Conservation (phyloP, 1,140 invertebrate genomes). For the Luehdorfia chinensis region DNA sequence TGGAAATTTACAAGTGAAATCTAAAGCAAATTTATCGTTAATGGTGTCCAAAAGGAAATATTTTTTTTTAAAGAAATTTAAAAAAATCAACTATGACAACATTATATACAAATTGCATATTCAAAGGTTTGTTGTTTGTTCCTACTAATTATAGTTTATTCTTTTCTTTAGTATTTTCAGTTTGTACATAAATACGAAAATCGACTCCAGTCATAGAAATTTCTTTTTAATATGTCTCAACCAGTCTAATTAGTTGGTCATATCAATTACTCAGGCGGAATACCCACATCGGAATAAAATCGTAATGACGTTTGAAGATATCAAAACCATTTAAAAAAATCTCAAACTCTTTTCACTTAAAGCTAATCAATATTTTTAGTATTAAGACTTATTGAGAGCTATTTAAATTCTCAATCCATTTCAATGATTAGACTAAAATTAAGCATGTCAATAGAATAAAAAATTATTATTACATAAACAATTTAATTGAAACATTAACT, state of each 20-base stretch:
- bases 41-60: constrained; percentile 20
- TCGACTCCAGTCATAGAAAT: constrained; percentile 38
- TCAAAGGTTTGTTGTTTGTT: constrained; percentile 9
- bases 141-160: constrained; percentile 22
- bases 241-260: constrained; percentile 56
- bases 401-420: constrained; percentile 57
- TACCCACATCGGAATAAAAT: constrained; percentile 36
- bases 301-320: constrained; percentile 37
- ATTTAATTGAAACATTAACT: constrained; percentile 72
- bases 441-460: constrained; percentile 75
- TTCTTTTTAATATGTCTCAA: constrained; percentile 38
- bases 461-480: constrained; percentile 71
- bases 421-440: constrained; percentile 67
- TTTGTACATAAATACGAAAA: constrained; percentile 28
- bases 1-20: constrained; percentile 11
- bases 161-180: constrained; percentile 27
- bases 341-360: constrained; percentile 43
- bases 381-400: constrained; percentile 50
- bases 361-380: constrained; percentile 53
- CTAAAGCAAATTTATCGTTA: constrained; percentile 6
- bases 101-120: constrained; percentile 9
- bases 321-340: constrained; percentile 36
- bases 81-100: constrained; percentile 10
- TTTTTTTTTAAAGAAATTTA: constrained; percentile 3
- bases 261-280: constrained; percentile 50